A percentile compares a stretch with the other conserved stretches of the same genome.
Evolutionary conservation across 2,113 vertebrate genomes (phyloP).

Genomic region (Delphinus delphis): DNA sequence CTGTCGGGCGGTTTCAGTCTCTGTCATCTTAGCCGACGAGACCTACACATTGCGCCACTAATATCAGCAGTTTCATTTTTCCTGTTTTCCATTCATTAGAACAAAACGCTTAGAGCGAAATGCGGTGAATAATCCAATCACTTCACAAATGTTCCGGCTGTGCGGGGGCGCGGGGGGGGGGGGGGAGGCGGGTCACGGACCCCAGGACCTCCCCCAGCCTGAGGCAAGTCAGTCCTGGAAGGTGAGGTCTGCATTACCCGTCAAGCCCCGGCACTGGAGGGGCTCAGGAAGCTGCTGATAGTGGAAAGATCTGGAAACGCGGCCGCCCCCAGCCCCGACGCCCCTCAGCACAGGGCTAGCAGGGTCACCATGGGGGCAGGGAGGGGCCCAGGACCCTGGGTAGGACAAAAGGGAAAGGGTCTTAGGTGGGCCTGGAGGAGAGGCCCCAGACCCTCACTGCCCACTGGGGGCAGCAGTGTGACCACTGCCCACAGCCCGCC

Average conservation of each 20-base stretch:
- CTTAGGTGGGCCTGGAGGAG: background rate
- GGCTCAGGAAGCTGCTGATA: rapidly evolving
- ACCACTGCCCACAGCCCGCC: background rate
- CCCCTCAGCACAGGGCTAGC: background rate
- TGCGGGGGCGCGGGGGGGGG: rapidly evolving
- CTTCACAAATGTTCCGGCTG: background rate
- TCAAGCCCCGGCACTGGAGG: background rate
- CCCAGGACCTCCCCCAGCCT: background rate
- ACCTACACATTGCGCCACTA: background rate
- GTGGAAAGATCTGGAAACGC: background rate
- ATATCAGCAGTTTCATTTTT: constrained; percentile 56
- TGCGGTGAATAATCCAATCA: rapidly evolving
- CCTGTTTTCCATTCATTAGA: constrained; percentile 39
- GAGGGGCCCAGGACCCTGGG: background rate
- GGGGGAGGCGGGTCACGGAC: too few species aligned
- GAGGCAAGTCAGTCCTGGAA: too few species aligned
- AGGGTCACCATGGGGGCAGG: too few species aligned
- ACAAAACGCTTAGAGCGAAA: background rate
- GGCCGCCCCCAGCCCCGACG: rapidly evolving
- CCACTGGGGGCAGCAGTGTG: background rate
- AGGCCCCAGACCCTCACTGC: background rate
- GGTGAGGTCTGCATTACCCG: background rate
- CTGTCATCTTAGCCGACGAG: background rate
- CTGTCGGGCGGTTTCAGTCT: constrained; percentile 25
- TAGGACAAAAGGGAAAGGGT: rapidly evolving